Percentiles rank a stretch among this genome's conserved stretches.
phyloP scores from a whole-genome alignment of 2,113 vertebrate species.

The Gorsachius goisagi region DNA sequence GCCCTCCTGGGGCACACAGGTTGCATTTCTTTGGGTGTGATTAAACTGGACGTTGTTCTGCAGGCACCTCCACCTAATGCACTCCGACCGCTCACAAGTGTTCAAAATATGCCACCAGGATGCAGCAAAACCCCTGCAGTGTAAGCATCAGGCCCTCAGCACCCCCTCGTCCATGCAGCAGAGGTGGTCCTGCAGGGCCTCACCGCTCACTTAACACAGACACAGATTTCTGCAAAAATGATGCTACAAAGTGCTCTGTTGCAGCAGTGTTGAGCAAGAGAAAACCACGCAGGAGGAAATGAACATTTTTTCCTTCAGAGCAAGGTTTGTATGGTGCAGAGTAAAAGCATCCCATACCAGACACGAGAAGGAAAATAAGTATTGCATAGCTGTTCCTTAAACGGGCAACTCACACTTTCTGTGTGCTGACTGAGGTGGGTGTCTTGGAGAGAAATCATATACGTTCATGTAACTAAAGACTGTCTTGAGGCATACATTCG shows the following conservation, averaged over 20 bases:
- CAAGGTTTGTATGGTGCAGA: background rate
- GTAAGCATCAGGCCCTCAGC: background rate
- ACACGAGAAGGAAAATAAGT: background rate
- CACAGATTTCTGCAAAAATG: background rate
- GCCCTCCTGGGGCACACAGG: background rate
- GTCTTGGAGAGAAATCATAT: constrained; percentile 6
- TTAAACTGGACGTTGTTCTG: background rate
- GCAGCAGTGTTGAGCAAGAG: background rate
- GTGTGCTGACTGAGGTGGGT: background rate
- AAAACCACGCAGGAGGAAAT: background rate
- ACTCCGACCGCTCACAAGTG: background rate
- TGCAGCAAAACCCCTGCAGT: background rate
- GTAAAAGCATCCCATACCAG: background rate
- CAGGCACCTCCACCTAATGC: background rate
- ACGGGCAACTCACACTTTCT: background rate
- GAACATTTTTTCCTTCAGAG: background rate
- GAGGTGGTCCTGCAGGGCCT: background rate
- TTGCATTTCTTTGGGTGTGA: background rate
- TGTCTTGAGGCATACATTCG: background rate
- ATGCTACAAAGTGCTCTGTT: background rate
- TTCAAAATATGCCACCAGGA: background rate
- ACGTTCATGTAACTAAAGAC: background rate
- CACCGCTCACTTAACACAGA: background rate
- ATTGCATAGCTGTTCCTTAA: background rate
- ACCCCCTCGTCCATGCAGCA: background rate